These are phyloP conservation scores for Colistium nudipinnis DNA, from an alignment of 2,113 vertebrate species.

Conservation along the genomic window DNA sequence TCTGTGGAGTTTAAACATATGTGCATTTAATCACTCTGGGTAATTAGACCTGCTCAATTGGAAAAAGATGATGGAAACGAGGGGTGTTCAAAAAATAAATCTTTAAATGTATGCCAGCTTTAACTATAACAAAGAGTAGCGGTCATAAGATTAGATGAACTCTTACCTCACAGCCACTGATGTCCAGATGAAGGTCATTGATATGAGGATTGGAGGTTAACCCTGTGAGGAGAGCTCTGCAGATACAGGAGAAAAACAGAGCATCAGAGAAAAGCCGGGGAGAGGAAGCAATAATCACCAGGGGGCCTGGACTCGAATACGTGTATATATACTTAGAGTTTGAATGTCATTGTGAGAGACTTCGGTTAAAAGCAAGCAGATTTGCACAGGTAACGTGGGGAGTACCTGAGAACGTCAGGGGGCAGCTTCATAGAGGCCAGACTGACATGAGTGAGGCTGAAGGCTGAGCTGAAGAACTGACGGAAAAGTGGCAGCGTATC, in stretches of 20 bases:
- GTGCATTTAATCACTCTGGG: too few species aligned
- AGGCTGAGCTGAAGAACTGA: conserved; percentile 88
- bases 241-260: conserved; percentile 5
- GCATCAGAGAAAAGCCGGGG: conserved; percentile 7
- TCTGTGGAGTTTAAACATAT: too few species aligned
- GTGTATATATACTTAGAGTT: not conserved
- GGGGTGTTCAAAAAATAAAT: too few species aligned
- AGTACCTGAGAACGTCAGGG: conserved; percentile 86
- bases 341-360: not conserved
- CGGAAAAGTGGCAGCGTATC: conserved; percentile 85
- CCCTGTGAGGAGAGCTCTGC: conserved; percentile 84
- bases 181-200: conserved; percentile 86
- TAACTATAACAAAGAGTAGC: not conserved
- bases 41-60: too few species aligned
- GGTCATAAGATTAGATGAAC: not conserved
- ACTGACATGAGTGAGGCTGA: conserved; percentile 85
- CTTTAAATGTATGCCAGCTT: not conserved
- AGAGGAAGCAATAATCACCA: not conserved
- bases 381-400: not conserved
- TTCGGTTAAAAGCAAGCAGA: conserved; percentile 33
- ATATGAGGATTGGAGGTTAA: conserved; percentile 87
- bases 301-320: not conserved
- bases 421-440: conserved; percentile 86
- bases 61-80: too few species aligned
- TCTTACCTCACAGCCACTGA: conserved; percentile 87